A percentile compares a stretch with the other conserved stretches of the same genome.
Evolutionary conservation across 2,113 vertebrate species (phyloP).

Genomic region (Crotophaga sulcirostris): DNA sequence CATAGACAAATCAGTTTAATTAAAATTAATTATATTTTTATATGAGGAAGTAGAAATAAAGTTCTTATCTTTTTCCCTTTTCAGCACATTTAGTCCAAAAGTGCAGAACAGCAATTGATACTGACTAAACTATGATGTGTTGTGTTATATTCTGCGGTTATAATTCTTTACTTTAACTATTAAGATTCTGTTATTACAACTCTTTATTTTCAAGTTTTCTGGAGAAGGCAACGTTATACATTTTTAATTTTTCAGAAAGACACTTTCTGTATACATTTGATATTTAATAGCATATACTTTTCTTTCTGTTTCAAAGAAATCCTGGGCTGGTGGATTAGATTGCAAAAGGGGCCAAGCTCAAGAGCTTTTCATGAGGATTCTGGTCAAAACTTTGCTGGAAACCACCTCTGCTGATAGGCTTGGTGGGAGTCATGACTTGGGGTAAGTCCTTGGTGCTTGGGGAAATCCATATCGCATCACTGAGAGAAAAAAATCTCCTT

Average conservation of each 20-base stretch:
- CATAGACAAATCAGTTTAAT: not conserved
- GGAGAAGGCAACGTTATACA: not conserved
- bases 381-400: not conserved
- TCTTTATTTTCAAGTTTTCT: not conserved
- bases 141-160: not conserved
- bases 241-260: slow-evolving; percentile 30
- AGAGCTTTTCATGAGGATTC: not conserved
- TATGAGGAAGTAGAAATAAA: not conserved
- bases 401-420: rapidly evolving
- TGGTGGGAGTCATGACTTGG: not conserved
- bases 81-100: not conserved
- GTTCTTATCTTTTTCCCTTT: not conserved
- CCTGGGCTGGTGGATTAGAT: not conserved
- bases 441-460: not conserved
- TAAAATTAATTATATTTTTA: not conserved
- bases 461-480: rapidly evolving
- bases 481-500: not conserved
- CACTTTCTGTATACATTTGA: rapidly evolving
- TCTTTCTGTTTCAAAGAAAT: not conserved
- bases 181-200: slow-evolving; percentile 59
- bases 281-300: not conserved
- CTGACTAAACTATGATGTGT: not conserved
- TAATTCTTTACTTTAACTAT: slow-evolving; percentile 32
- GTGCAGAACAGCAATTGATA: not conserved
- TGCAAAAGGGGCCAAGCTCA: not conserved